Percentiles rank a stretch among this genome's conserved stretches.
These are phyloP conservation scores for Drosophila ogumai DNA, from an alignment of 1,140 invertebrate genomes.

Conservation along the genomic window DNA sequence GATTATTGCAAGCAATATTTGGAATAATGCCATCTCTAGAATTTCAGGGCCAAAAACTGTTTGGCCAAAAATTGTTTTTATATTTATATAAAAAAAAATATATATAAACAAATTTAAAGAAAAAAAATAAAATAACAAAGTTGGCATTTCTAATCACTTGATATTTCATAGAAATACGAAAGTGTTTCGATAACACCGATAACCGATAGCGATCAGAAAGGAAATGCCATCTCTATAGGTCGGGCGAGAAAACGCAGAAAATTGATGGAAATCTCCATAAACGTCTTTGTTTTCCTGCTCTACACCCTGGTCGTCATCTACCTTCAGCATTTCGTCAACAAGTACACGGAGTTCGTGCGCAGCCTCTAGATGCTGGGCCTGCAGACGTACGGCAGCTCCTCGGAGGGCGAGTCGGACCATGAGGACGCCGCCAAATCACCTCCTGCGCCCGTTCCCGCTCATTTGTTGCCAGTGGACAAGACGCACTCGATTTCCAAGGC, in stretches of 20 bases:
- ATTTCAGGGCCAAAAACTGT: too few species aligned
- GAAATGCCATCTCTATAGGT: constrained; percentile 14
- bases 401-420: constrained; percentile 71
- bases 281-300: constrained; percentile 73
- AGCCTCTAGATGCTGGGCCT: constrained; percentile 69
- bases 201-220: constrained; percentile 5
- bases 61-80: too few species aligned
- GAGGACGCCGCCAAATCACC: constrained; percentile 39
- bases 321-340: constrained; percentile 74
- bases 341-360: constrained; percentile 63
- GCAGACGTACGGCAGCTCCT: constrained; percentile 76
- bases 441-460: constrained; percentile 78
- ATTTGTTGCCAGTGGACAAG: constrained; percentile 85
- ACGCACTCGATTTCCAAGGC: constrained; percentile 85
- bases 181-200: not conserved
- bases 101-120: too few species aligned
- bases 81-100: too few species aligned
- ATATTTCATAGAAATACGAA: not conserved
- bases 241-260: constrained; percentile 25
- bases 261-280: constrained; percentile 76
- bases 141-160: not conserved
- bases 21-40: not conserved
- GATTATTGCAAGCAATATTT: not conserved
- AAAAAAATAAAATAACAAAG: not conserved
- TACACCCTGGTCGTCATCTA: constrained; percentile 65